Evolutionary conservation across 2,113 vertebrate species (phyloP).

Genomic region (Hydrochoerus hydrochaeris): DNA sequence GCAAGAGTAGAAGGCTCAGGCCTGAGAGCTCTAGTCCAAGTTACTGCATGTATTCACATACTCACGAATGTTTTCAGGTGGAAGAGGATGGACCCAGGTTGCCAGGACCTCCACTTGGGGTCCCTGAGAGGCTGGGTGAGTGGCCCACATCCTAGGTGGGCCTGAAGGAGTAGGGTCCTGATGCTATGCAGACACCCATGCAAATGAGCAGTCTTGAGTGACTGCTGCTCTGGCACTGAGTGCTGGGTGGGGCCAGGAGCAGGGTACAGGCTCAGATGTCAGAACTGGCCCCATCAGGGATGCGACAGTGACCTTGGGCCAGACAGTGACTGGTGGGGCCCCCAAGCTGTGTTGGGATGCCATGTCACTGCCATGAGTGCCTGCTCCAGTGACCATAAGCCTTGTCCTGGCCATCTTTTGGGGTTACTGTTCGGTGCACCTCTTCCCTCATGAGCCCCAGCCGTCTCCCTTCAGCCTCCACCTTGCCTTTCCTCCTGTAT

Average conservation of each 20-base stretch:
- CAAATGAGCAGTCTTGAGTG: constrained; percentile 52
- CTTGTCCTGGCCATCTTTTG: not conserved
- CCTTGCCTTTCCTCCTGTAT: not conserved
- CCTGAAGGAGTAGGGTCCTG: constrained; percentile 43
- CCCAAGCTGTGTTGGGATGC: not conserved
- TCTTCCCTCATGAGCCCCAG: not conserved
- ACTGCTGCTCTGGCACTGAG: not conserved
- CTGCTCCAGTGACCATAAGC: not conserved
- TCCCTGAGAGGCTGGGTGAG: not conserved
- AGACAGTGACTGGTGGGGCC: not conserved
- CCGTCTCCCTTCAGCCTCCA: not conserved
- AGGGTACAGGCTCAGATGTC: not conserved
- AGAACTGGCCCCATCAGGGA: not conserved
- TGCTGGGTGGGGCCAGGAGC: not conserved
- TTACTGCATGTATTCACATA: not conserved
- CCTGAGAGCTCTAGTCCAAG: not conserved
- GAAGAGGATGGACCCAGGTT: not conserved
- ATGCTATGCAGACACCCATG: constrained; percentile 55
- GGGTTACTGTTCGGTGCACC: not conserved
- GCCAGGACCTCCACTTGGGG: not conserved
- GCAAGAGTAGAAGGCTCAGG: not conserved
- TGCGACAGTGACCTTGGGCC: constrained; percentile 31
- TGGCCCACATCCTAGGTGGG: not conserved
- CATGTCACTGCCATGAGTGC: too few species aligned
- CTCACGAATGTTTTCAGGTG: not conserved